Evolutionary conservation across 2,888 invertebrate species (phyloP), one percentile per base, ranked within the genome.

Genomic region (Cantharis rufa): DNA sequence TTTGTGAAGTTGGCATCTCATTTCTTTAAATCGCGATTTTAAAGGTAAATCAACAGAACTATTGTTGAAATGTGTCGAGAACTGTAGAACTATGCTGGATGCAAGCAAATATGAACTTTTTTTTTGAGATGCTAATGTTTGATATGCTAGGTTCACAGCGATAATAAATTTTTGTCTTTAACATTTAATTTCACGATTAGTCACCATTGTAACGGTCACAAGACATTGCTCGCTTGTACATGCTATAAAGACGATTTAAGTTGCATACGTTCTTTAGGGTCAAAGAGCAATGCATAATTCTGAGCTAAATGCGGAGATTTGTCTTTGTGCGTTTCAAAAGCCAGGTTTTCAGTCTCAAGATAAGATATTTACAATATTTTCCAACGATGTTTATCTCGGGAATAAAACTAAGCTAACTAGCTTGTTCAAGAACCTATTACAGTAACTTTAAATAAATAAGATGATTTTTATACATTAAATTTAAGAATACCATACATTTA

Each of bases 301-400:
- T 32, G 71, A 24, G 71, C 62, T 71, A 75, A 75, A 71, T 62
- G 71, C 62, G 68, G 28, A 71, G 71, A 75, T 75, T 75, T 75
- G 75, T 75, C 75, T 75, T 75, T 71, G 69, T 71, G 75, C 75
- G 75, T 75, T 75, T 71, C 71, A 69, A 32, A 48, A 63, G 63
- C 24, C 15, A 32, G 66, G 13, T 70, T 18, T 68, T 27, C 69
- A 16, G 62, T 63, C 28, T 66, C 11, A 18, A 71, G 75, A 75
- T 75, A 75, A 75, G 75, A 75, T 75, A 71, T 16, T 48, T 18
- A 13, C 68, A 71, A 75, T 75, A 75, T 71, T 75, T 62, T 71
- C 10, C 71, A 62, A 71, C 69, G 32, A 61, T 16, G 61, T 62
- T 75, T 75, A 75, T 75, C 71, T 61, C 16, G 27, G 16, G 71